Evolutionary conservation across 2,797 vertebrate species (phyloP).

Genomic region (Okamejei kenojei): DNA sequence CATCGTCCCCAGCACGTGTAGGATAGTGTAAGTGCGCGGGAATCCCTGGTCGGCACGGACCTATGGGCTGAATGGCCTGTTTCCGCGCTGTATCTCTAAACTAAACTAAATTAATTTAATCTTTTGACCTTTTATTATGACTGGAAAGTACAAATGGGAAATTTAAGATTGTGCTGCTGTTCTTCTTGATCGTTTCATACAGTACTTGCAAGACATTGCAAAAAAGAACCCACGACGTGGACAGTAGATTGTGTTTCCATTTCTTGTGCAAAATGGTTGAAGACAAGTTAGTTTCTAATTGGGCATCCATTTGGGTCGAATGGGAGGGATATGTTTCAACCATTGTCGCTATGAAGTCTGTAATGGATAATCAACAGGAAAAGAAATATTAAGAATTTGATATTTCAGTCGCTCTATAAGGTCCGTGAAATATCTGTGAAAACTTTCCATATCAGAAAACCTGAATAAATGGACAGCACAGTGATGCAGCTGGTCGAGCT

Average conservation of each 20-base stretch:
- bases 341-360: not conserved
- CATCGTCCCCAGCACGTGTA: no score
- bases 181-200: not conserved
- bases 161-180: not conserved
- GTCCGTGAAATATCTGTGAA: not conserved
- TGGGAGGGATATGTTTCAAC: not conserved
- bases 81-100: no score
- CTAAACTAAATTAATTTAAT: no score
- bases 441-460: not conserved
- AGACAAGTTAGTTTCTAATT: not conserved
- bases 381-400: not conserved
- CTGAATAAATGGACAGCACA: no score
- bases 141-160: not conserved
- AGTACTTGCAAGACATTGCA: not conserved
- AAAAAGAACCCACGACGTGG: no score
- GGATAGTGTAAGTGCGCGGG: no score
- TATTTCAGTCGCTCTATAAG: not conserved
- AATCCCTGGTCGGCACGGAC: no score
- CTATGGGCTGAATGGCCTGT: no score
- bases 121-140: not conserved
- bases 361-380: not conserved
- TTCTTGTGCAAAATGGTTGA: not conserved
- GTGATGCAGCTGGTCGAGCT: no score
- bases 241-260: not conserved
- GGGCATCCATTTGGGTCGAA: not conserved